Evolutionary conservation across 1,140 invertebrate species (phyloP), one percentile per base, ranked within the genome.

Genomic region (Mizuhopecten yessoensis): DNA sequence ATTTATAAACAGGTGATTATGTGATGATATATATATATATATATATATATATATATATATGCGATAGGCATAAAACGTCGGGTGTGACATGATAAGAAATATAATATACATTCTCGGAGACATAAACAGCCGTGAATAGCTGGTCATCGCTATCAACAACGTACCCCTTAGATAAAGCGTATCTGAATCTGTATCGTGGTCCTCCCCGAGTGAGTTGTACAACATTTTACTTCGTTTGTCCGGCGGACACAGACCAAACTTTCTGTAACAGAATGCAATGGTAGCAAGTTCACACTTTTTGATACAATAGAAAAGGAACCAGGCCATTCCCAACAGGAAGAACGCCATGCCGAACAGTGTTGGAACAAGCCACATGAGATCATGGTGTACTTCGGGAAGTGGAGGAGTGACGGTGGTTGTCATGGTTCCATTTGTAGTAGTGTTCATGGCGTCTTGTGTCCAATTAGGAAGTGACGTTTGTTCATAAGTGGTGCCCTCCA

Each of bases 201-300:
- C 57, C n/a, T 75, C 57, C 29, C 57, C 57, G 0, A 75, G n/a
- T 5, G 57, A n/a, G 29, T 75, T 75, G 57, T 75, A 75, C 9
- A 75, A n/a, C 57, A 75, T 75, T n/a, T 75, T 75, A 29, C 57
- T 75, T 75, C 57, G 57, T 75, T 75, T n/a, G 5, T 75, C 57
- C n/a, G 57, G 57, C 9, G 57, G 57, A 75, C 57, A 75, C 23
- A 75, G 57, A 29, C 57, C 57, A 75, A 75, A 75, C 29, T 75
- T 75, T 75, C 57, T 75, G 57, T 75, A 75, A 75, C 57, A 75
- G 29, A 75, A 75, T 29, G 57, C 57, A 23, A 75, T n/a, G 57
- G 57, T 29, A 11, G 57, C 57, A 75, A 75, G 15, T n/a, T 75
- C 57, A n/a, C 23, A 75, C n/a, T 75, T 75, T 75, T 75, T 75